phyloP scores from a whole-genome alignment of 2,113 vertebrate species.

The Strigops habroptila region DNA sequence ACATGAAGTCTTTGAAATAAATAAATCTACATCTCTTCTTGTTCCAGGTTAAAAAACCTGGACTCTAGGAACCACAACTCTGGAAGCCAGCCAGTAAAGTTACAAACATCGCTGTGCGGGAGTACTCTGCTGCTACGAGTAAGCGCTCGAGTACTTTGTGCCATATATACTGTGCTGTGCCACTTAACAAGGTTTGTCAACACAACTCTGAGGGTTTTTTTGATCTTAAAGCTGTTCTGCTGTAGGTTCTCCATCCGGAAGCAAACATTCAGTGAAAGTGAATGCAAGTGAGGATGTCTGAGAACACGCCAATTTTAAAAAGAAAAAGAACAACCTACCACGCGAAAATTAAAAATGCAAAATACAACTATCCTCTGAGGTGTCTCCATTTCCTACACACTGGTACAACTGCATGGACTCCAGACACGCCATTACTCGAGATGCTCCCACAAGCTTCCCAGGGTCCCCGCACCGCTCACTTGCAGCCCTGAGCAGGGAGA shows the following conservation, averaged over 20 bases:
- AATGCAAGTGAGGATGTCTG: not conserved
- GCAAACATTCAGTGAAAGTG: not conserved
- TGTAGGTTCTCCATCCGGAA: not conserved
- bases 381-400: not conserved
- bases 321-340: not conserved
- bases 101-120: rapidly evolving
- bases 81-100: not conserved
- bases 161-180: not conserved
- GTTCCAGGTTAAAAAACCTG: not conserved
- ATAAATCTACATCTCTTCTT: not conserved
- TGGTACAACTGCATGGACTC: rapidly evolving
- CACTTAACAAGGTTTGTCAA: not conserved
- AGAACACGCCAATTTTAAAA: rapidly evolving
- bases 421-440: rapidly evolving
- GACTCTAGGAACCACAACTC: not conserved
- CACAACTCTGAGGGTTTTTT: not conserved
- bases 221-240: not conserved
- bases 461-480: rapidly evolving
- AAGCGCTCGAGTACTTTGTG: not conserved
- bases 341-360: not conserved
- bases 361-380: not conserved
- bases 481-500: not conserved
- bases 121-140: not conserved
- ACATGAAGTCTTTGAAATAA: not conserved
- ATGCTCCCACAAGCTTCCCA: rapidly evolving